Evolutionary conservation across 2,113 vertebrate genomes (phyloP).

Genomic region (Cyanoliseus patagonus): DNA sequence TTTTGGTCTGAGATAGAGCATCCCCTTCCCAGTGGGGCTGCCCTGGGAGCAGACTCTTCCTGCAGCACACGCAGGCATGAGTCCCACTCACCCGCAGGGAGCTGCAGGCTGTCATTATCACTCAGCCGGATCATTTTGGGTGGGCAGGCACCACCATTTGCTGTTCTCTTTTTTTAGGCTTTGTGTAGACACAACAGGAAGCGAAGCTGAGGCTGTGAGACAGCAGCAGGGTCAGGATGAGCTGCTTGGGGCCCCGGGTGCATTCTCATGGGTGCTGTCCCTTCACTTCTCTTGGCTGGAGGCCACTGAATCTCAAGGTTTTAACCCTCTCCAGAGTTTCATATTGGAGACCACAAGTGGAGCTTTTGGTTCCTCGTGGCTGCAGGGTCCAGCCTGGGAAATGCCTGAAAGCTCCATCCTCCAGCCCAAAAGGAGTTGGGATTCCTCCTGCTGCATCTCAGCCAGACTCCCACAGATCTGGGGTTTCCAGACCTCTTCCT

Average conservation of each 20-base stretch:
- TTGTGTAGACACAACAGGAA: constrained; percentile 65
- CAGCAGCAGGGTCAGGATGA: background rate
- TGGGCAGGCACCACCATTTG: background rate
- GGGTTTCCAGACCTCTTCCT: background rate
- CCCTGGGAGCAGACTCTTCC: background rate
- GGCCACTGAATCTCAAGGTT: background rate
- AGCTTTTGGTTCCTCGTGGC: background rate
- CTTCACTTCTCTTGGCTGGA: background rate
- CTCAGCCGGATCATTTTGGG: constrained; percentile 15
- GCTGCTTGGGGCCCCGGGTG: background rate
- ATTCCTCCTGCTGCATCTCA: background rate
- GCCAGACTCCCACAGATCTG: background rate
- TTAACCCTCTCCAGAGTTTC: background rate
- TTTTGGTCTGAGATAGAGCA: background rate
- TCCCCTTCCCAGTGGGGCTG: background rate
- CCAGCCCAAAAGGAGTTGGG: background rate
- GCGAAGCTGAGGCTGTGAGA: background rate
- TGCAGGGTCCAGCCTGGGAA: background rate
- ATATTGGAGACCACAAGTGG: background rate
- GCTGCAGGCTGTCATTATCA: constrained; percentile 36
- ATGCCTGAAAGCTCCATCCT: background rate
- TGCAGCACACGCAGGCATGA: background rate
- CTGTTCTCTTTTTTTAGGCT: constrained; percentile 54
- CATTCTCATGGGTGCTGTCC: background rate
- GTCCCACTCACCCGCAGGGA: background rate